Evolutionary conservation across 2,113 vertebrate species (phyloP), one percentile per base, ranked within the genome.

Genomic region (Cyanoderma ruficeps): DNA sequence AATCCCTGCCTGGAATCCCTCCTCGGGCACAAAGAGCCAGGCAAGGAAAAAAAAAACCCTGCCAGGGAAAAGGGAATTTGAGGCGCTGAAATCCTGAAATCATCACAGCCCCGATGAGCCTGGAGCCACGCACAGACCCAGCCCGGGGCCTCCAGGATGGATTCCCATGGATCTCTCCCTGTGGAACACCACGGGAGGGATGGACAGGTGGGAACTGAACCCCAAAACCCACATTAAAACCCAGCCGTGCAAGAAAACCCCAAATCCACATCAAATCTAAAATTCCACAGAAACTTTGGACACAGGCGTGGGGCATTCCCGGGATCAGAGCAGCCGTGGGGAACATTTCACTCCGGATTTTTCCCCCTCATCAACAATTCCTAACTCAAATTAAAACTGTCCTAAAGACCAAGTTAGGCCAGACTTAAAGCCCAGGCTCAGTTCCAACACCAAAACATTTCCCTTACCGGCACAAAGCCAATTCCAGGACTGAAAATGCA

Each of bases 271-370:
- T 11, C 0, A 18, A 47, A 41, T 17, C 60, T 30, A 46, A 28
- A 77, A 37, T 39, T 39, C 72, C 71, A 37, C 0, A 3, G 33
- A 15, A 21, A 19, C 1, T 23, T 7, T 2, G 39, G 46, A 10
- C 25, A 53, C 21, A 2, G 10, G 31, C 2, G 31, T 20, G 37
- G 30, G 30, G 33, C 5, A 28, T 10, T 60, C 22, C 46, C 22
- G 49, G 42, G 50, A 57, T 50, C 59, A 37, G 31, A 24, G 33
- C 37, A 57, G 37, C 44, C 76, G 37, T 31, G 8, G 35, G 25
- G 17, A 59, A 10, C 1, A 1, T 10, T 25, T 10, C 13, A 14
- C n/a, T 30, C 23, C 0, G 2, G 11, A 30, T n/a, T 37, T 33
- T 2, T 10, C 12, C 2, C 25, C 33, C 21, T 23, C 2, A 16